Evolutionary conservation across 2,888 invertebrate species (phyloP), one percentile per base, ranked within the genome.

Genomic region (Hypsopygia costalis): DNA sequence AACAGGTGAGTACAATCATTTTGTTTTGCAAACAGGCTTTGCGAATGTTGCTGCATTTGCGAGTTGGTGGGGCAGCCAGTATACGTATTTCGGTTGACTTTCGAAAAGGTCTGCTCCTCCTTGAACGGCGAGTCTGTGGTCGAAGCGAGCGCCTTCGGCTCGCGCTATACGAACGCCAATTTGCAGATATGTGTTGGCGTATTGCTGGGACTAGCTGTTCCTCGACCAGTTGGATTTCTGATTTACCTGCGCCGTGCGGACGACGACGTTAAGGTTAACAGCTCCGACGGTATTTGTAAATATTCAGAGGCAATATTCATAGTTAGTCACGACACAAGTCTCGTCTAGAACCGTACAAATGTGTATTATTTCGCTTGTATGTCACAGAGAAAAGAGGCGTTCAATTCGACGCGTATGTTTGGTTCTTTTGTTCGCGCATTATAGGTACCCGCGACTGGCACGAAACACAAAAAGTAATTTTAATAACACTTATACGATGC

Each of bases 331-430:
- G 46, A 49, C 43, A 40, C 39, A 44, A 47, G 48, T 58, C 44
- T 45, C 46, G 35, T 55, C 47, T 61, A 58, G 54, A 61, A 56
- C 55, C 54, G 51, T 52, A 54, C 52, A 46, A 62, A 64, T 47
- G 48, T 52, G 52, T 32, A 32, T 3, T 53, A 49, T 51, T 37
- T 60, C 47, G 43, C 58, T 58, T 52, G 49, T 62, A 72, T 69
- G 69, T 70, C 68, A 64, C 68, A 62, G 73, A 68, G 72, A 75
- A 79, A 78, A 73, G 65, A 69, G 63, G 67, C 64, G 61, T 60
- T 64, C 72, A 58, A 81, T 82, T 85, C 73, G 81, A 68, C 73
- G 68, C 77, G 78, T 80, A 68, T 75, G 79, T 83, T 79, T 72
- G 68, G 55, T 75, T 81, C 83, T 82, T 81, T 86, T 86, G 83